Evolutionary conservation across 2,113 vertebrate species (phyloP), one percentile per base, ranked within the genome.

Genomic region (Amblyopsis rosae): DNA sequence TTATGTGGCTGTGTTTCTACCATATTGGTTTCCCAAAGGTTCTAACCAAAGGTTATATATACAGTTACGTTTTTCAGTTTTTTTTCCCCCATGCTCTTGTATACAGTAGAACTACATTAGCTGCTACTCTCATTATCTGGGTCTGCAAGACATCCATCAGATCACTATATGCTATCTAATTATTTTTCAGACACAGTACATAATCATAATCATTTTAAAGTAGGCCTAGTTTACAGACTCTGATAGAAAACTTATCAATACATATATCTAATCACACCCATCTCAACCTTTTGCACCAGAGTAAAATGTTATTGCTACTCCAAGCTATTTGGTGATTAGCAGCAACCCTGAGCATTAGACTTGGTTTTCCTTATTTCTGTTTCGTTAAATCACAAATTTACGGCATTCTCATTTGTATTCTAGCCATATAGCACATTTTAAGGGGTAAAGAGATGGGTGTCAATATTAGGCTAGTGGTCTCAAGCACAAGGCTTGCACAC

Each of bases 211-310:
- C 26, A 26, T 51, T 15, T 51, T 15, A 51, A 12, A 51, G 26
- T 26, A 51, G 13, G 26, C 26, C 26, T 51, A 51, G 11, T 15
- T 51, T 15, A 51, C 49, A 11, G 10, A 51, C 13, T 12, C 16
- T 41, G 60, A 56, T 6, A 49, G 7, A 3, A 41, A 15, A 56
- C 65, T 46, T 58, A n/a, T 80, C 66, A 82, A 76, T 7, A 33
- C 53, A 26, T 2, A 26, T 26, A 68, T 1, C 0, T 1, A 5
- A 50, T 70, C 86, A 48, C 85, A 79, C 80, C 89, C 33, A 79
- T 68, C 4, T 57, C 46, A 65, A 79, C 73, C 73, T 63, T 86
- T 72, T 72, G 76, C 33, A 84, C 83, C 75, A 56, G 19, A 60
- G 32, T 35, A 33, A 64, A 19, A 48, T 64, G 48, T 46, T 6